Percentiles rank a stretch among this genome's conserved stretches.
These are phyloP conservation scores for Polydrusus cervinus DNA, from an alignment of 2,888 invertebrate species.

Conservation along the genomic window DNA sequence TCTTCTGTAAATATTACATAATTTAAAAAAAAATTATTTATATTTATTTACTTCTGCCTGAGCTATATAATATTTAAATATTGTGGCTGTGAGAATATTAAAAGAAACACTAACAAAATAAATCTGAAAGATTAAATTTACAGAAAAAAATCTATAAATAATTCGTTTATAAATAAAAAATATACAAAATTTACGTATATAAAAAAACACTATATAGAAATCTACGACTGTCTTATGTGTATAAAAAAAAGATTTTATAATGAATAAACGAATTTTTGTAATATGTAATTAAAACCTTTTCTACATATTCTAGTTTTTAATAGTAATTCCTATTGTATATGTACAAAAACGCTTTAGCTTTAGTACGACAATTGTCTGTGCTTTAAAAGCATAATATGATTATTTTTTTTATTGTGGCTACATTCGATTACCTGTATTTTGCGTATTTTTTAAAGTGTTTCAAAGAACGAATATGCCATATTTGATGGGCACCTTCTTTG, in stretches of 20 bases:
- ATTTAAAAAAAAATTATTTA: too few relatives aligned
- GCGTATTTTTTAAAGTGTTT: too few relatives aligned
- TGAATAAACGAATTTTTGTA: constrained; percentile 14
- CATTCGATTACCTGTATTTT: background rate
- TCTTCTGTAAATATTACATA: background rate
- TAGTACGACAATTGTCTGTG: background rate
- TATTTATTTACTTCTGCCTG: constrained; percentile 21
- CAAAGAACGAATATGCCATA: too few relatives aligned
- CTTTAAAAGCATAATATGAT: background rate
- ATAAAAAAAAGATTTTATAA: constrained; percentile 20
- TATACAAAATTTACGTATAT: background rate
- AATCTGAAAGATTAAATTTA: background rate
- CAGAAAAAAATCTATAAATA: background rate
- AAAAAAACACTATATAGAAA: background rate
- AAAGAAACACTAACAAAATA: background rate
- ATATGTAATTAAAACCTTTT: constrained; percentile 20
- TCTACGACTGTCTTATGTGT: constrained; percentile 18
- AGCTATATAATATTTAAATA: constrained; percentile 33
- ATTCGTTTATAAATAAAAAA: background rate
- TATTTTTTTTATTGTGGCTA: background rate
- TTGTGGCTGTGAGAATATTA: constrained; percentile 38
- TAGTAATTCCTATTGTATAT: background rate
- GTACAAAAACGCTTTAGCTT: background rate
- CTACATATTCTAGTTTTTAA: constrained; percentile 17
- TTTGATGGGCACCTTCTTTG: too few relatives aligned